These are phyloP conservation scores for Scaptodrosophila lebanonensis DNA, from an alignment of 1,140 invertebrate species.

Conservation along the genomic window DNA sequence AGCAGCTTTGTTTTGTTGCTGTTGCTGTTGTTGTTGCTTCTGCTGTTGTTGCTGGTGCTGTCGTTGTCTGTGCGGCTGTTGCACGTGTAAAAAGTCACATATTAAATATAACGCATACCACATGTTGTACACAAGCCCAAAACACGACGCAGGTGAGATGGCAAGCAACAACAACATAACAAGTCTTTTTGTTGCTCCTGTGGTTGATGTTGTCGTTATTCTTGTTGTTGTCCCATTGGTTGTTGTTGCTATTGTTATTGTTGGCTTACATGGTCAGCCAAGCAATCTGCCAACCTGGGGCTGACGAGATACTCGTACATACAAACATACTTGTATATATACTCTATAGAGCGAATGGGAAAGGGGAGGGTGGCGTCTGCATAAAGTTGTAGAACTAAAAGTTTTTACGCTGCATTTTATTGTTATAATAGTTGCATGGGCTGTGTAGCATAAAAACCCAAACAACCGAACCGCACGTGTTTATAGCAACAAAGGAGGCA, in stretches of 20 bases:
- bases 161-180: not conserved
- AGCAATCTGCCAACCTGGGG: slow-evolving; percentile 22
- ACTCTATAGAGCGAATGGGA: too few relatives aligned
- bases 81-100: slow-evolving; percentile 6
- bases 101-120: slow-evolving; percentile 56
- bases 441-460: not conserved
- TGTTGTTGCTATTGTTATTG: slow-evolving; percentile 11
- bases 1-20: too few relatives aligned
- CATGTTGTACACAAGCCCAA: slow-evolving; percentile 43
- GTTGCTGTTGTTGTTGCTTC: too few relatives aligned
- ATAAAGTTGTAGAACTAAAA: slow-evolving; percentile 21
- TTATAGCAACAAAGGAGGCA: not conserved
- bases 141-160: slow-evolving; percentile 31
- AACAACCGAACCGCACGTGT: not conserved
- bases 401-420: slow-evolving; percentile 17
- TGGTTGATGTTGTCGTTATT: slow-evolving; percentile 22
- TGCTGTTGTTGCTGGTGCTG: too few relatives aligned
- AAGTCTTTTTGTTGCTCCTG: slow-evolving; percentile 25
- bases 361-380: too few relatives aligned
- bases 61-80: too few relatives aligned
- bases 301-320: too few relatives aligned
- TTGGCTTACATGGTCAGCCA: not conserved
- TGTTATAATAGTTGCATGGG: slow-evolving; percentile 28
- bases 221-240: slow-evolving; percentile 26
- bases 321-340: too few relatives aligned